Evolutionary conservation across 23 tunicate genomes (phyloP), one percentile per base, ranked within the genome.

Genomic region (Halocynthia aurantium): DNA sequence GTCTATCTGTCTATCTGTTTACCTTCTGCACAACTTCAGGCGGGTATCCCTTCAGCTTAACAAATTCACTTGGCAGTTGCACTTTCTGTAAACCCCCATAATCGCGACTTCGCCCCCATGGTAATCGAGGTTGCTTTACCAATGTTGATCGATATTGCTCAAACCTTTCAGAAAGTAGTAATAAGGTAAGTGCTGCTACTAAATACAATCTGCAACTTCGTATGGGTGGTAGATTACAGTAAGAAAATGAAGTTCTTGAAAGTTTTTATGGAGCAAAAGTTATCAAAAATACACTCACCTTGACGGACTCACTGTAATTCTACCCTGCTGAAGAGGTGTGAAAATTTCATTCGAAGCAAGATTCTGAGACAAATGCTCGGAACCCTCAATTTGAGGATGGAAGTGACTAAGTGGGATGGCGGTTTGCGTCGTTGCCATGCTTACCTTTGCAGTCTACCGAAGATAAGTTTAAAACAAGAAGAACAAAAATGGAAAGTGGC

Each of bases 21-120:
- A 89, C 96, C 82, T 89, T 89, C 76, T 89, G 96, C 12, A 89
- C 96, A 17, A 89, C 96, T 56, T 80, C 85, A 7, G 96, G 96
- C 18, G 96, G 96, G 57, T 75, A 89, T 4, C 83, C 82, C 76
- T 62, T 80, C 5, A 67, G 85, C 67, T 89, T 89, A 9, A 84
- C 57, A 67, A 89, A 89, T 62, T 89, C 96, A 9, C 60, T 76
- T 6, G 96, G 96, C 7, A 89, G 76, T 67, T 89, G 96, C 40
- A 89, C 88, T 53, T 84, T 80, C 72, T 89, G 96, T 21, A 89
- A 52, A 7, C 96, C 96, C 17, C 96, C 96, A 76, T 89, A 89
- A 31, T 89, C 89, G n/a, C 96, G 66, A 7, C 75, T 50, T 55
- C 96, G 75, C 31, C 96, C 96, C 96, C 96, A 89, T 68, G 88